Conservation (phyloP, 2,888 invertebrate genomes). For the Dendrolimus houi region DNA sequence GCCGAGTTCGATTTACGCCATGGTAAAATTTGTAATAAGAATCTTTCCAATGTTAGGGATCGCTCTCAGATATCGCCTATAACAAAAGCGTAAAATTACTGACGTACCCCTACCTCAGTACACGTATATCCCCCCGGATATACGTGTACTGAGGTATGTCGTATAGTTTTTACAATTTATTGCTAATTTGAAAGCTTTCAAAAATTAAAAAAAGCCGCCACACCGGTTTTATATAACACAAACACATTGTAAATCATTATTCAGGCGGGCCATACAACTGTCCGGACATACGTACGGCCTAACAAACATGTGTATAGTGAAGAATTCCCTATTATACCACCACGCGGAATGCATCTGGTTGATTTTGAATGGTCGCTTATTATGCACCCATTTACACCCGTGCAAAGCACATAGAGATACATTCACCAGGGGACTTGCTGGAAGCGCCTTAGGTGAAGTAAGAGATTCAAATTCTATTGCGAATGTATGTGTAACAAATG, state of each 20-base stretch:
- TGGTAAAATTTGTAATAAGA: no score
- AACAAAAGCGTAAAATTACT: no score
- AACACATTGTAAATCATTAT: constrained; percentile 68
- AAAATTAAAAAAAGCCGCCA: constrained; percentile 13
- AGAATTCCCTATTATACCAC: constrained; percentile 59
- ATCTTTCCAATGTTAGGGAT: no score
- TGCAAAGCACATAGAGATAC: constrained; percentile 17
- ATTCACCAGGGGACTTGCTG: constrained; percentile 5
- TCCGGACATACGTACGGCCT: constrained; percentile 44
- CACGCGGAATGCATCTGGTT: constrained; percentile 58
- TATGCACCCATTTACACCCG: constrained; percentile 76
- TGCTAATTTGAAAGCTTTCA: constrained; percentile 4
- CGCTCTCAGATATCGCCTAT: no score
- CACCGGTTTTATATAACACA: constrained; percentile 24
- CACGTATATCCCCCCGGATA: no score
- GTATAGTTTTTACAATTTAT: no score
- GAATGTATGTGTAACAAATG: no score
- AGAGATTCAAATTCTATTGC: background rate
- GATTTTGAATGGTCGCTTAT: constrained; percentile 74
- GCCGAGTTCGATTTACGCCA: no score
- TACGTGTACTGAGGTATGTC: no score
- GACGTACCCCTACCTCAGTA: no score
- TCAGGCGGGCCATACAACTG: constrained; percentile 66
- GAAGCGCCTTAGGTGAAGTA: constrained; percentile 10
- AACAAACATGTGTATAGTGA: constrained; percentile 63